A percentile compares a stretch with the other conserved stretches of the same genome.
phyloP scores from a whole-genome alignment of 2,113 vertebrate genomes.

The Archilochus colubris region DNA sequence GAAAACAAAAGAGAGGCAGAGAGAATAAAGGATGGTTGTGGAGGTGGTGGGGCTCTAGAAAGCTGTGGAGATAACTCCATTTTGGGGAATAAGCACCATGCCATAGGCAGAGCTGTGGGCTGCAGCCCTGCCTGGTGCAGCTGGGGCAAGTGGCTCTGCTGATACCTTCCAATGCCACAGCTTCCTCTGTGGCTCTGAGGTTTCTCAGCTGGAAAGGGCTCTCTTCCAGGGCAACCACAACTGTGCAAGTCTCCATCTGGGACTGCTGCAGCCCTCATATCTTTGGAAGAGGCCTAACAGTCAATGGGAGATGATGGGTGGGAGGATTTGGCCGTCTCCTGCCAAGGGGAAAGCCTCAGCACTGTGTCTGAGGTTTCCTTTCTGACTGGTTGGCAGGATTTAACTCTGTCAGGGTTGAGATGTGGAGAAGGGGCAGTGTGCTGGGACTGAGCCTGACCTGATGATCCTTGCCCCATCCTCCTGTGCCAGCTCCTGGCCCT shows the following conservation, averaged over 20 bases:
- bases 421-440: rapidly evolving
- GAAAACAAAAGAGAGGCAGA: not conserved
- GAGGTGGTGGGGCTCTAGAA: not conserved
- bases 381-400: not conserved
- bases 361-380: not conserved
- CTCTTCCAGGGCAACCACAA: constrained; percentile 17
- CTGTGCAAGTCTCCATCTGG: not conserved
- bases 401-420: not conserved
- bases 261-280: not conserved
- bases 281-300: not conserved
- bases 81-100: not conserved
- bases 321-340: not conserved
- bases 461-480: not conserved
- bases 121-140: not conserved
- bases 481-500: not conserved
- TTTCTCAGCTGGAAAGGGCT: constrained; percentile 5
- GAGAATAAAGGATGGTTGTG: not conserved
- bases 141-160: not conserved
- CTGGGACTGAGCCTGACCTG: not conserved
- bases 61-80: not conserved
- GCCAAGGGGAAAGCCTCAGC: not conserved
- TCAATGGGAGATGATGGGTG: not conserved
- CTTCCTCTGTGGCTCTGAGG: constrained; percentile 1
- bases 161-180: not conserved
- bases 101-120: not conserved